These are phyloP conservation scores for Nebria salina DNA, from an alignment of 2,888 invertebrate species.

Conservation along the genomic window DNA sequence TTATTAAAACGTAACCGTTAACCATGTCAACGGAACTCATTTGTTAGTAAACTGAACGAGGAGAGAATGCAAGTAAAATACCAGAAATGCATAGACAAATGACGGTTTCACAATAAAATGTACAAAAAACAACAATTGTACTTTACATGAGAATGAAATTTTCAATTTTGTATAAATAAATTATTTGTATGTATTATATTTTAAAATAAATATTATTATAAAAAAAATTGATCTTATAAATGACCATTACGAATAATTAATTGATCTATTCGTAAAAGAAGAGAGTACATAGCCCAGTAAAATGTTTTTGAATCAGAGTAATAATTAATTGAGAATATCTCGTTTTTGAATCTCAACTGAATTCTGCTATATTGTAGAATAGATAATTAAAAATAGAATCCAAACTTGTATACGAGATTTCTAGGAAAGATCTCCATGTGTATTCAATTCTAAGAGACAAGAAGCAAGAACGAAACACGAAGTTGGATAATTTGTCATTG, in stretches of 20 bases:
- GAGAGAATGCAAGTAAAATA: conserved; percentile 29
- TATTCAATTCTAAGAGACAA: not conserved
- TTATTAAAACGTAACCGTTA: conserved; percentile 42
- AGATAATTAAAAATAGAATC: not conserved
- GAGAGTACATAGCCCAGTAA: not conserved
- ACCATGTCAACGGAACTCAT: conserved; percentile 28
- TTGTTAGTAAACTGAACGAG: conserved; percentile 18
- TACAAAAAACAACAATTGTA: conserved; percentile 16
- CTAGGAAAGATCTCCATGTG: not conserved
- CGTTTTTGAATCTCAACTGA: not conserved
- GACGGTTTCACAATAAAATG: conserved; percentile 12
- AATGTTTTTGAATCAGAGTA: not conserved
- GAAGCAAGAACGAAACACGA: not conserved
- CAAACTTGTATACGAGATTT: not conserved
- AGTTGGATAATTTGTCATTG: not conserved
- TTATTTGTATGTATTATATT: not conserved
- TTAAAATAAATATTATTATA: too few species aligned
- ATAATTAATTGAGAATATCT: not conserved
- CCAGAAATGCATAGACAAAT: conserved; percentile 35
- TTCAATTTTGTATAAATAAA: too few species aligned
- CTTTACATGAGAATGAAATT: too few species aligned
- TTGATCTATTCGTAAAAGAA: not conserved
- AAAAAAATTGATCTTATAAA: too few species aligned
- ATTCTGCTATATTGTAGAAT: not conserved
- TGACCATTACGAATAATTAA: too few species aligned